Evolutionary conservation across 64 coral and sea anemone genomes (phyloP), one percentile per base, ranked within the genome.

Genomic region (Orbicella faveolata): DNA sequence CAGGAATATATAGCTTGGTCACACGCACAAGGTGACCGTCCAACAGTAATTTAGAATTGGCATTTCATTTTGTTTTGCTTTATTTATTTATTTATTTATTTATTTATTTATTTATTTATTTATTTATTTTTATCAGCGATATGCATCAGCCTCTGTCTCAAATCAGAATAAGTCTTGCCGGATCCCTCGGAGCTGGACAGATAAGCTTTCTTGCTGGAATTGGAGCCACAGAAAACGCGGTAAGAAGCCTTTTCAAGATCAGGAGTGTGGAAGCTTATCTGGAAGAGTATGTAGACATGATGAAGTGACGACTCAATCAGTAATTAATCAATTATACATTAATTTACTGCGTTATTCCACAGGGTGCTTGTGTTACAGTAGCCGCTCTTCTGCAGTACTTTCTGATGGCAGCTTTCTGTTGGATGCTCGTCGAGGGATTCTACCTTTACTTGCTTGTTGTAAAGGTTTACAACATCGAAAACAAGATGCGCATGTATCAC

Each of bases 131-230:
- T 1, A 2, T 23, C 70, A 91, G 89, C 23, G 81, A 91, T 35
- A 18, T 91, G 6, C 70, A 41, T 62, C 17, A 79, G 37, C 79
- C 80, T 21, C 61, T 91, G 36, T 91, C 79, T 30, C 89, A 91
- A 69, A 91, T 84, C 10, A 67, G 79, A n/a, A 74, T 91, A 6
- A 91, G 81, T 23, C 69, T 91, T 21, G 79, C 57, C 19, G 10
- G 64, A 13, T 91, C 79, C 14, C 80, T 91, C 6, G 89, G 79
- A 36, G 81, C 74, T 75, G 89, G 79, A 1, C 89, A 91, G 66
- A 33, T 84, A 13, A 84, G 76, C 51, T 91, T 91, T 64, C 72
- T 91, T 10, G 80, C 67, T 18, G 79, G 89, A 19, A 75, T 91
- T 21, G 30, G 34, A 23, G 79, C 80, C 20, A 91, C 80, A 16